phyloP scores from a whole-genome alignment of 2,888 invertebrate genomes.

The Dicyrtoma fusca region DNA sequence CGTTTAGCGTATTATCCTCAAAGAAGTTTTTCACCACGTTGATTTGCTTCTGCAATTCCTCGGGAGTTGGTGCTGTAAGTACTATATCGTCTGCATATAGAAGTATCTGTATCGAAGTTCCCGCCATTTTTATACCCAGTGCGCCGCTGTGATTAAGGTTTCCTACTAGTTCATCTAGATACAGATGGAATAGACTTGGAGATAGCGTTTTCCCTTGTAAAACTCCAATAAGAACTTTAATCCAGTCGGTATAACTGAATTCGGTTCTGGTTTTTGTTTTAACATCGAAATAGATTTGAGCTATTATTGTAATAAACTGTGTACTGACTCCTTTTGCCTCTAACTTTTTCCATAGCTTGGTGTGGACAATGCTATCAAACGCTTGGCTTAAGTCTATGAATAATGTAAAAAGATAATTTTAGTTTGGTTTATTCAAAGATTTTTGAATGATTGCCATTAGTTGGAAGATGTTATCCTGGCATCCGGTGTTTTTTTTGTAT shows the following conservation, averaged over 20 bases:
- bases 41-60: not conserved
- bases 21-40: not conserved
- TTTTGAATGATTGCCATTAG: not conserved
- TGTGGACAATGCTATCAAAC: too few species aligned
- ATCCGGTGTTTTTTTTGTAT: not conserved
- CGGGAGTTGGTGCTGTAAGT: too few species aligned
- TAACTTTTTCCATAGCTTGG: too few species aligned
- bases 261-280: not conserved
- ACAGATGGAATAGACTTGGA: not conserved
- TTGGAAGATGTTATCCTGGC: not conserved
- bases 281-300: not conserved
- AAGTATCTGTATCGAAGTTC: not conserved
- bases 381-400: not conserved
- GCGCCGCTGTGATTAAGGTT: not conserved
- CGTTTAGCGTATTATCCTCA: not conserved
- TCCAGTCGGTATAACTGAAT: not conserved
- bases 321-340: not conserved
- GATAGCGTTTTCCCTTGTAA: not conserved
- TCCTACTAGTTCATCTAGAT: not conserved
- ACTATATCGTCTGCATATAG: not conserved
- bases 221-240: not conserved
- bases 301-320: not conserved
- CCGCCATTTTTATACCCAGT: not conserved
- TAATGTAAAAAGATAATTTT: not conserved
- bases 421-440: not conserved